Evolutionary conservation across 2,888 invertebrate species (phyloP).

Genomic region (Cephus pygmeus): DNA sequence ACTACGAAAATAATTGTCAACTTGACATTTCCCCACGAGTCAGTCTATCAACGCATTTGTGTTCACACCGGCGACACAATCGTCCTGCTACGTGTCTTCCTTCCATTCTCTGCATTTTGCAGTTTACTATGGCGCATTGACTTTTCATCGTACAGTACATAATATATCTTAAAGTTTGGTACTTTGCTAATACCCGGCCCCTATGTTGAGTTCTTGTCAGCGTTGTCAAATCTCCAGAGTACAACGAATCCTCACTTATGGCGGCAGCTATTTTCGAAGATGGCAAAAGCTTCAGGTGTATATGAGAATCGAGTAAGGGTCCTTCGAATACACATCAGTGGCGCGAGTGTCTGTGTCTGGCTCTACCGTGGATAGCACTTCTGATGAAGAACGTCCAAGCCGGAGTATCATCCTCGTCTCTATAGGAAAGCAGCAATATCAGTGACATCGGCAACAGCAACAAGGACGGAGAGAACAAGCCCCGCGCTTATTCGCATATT

Average conservation of each 20-base stretch:
- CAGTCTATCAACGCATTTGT: neutral
- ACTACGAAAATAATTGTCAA: constrained; percentile 39
- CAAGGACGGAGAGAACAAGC: neutral
- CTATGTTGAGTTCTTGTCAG: neutral
- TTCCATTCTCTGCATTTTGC: neutral
- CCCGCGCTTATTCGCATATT: neutral
- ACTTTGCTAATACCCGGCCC: neutral
- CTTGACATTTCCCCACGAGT: constrained; percentile 26
- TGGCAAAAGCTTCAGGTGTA: neutral
- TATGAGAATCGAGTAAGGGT: neutral
- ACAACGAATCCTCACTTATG: neutral
- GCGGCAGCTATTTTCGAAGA: neutral
- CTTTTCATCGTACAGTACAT: neutral
- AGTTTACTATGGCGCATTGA: neutral
- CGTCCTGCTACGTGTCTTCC: neutral
- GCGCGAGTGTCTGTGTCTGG: neutral
- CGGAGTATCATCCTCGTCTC: neutral
- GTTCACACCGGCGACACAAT: neutral
- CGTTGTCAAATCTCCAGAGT: neutral
- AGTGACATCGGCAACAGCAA: neutral
- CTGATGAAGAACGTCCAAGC: neutral
- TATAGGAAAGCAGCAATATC: neutral
- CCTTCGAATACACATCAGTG: neutral
- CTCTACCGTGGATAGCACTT: neutral
- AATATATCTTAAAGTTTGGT: neutral